phyloP scores from a whole-genome alignment of 30 jellyfish, hydroid and myxozoan species.

The Nemopilema nomurai region DNA sequence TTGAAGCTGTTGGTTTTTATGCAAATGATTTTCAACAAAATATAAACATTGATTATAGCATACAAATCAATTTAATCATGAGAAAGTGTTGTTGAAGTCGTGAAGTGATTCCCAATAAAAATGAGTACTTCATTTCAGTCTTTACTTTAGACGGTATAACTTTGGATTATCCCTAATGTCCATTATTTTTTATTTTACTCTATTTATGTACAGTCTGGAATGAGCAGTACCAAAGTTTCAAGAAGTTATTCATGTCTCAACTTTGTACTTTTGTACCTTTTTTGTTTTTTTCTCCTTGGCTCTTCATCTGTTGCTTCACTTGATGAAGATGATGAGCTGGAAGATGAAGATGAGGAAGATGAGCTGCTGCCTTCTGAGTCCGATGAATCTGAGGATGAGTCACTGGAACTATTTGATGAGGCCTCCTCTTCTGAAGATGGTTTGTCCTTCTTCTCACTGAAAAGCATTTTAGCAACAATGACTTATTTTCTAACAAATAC shows the following conservation, averaged over 20 bases:
- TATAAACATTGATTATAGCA: no score
- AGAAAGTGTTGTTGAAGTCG: no score
- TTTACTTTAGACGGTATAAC: no score
- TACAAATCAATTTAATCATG: no score
- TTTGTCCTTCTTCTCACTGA: slow-evolving; percentile 15
- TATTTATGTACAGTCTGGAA: no score
- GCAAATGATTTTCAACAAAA: no score
- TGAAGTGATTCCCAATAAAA: no score
- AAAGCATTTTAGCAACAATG: background rate
- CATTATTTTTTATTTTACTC: no score
- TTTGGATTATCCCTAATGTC: no score
- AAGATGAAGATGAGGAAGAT: slow-evolving; percentile 47
- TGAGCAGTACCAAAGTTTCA: no score
- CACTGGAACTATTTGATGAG: slow-evolving; percentile 7
- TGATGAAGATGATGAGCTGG: slow-evolving; percentile 39
- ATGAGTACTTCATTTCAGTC: no score
- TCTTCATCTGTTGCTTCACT: slow-evolving; percentile 34
- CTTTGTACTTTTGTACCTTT: background rate
- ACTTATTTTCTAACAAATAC: no score
- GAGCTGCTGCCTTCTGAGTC: slow-evolving; percentile 40
- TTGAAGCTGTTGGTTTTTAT: background rate
- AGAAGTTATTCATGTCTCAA: background rate
- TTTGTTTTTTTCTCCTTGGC: slow-evolving; percentile 33
- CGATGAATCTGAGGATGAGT: slow-evolving; percentile 46
- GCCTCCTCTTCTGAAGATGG: slow-evolving; percentile 15